Conservation (phyloP, 2,797 vertebrate species). For the Nyctibius grandis region DNA sequence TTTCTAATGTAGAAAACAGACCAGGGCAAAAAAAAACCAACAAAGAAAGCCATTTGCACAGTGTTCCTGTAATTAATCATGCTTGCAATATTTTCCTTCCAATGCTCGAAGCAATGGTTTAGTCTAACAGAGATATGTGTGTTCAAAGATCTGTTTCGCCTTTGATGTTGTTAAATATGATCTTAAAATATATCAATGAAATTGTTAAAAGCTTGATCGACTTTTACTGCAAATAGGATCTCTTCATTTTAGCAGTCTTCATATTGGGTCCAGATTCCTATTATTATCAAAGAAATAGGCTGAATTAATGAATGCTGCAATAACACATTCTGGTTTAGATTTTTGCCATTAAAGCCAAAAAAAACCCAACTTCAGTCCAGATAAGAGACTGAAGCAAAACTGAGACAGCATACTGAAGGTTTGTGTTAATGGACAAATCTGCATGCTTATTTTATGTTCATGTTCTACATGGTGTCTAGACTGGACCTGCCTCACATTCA, state of each 20-base stretch:
- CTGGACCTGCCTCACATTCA: background rate
- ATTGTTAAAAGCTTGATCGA: background rate
- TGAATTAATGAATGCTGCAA: background rate
- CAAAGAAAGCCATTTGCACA: background rate
- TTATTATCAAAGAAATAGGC: background rate
- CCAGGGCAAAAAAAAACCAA: rapidly evolving
- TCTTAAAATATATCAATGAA: background rate
- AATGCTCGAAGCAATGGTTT: background rate
- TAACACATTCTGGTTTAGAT: background rate
- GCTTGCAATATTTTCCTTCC: background rate
- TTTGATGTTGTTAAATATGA: background rate
- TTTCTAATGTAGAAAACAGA: background rate
- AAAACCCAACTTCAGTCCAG: background rate
- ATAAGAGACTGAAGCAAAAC: background rate
- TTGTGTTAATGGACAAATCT: background rate
- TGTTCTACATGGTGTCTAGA: background rate
- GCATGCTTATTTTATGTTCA: background rate
- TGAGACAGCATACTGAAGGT: background rate
- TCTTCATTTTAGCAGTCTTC: background rate
- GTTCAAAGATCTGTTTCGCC: background rate
- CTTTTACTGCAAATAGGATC: background rate
- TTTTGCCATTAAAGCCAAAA: background rate
- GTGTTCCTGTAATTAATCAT: background rate
- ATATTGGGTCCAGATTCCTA: background rate
- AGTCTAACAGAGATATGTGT: background rate